Evolutionary conservation across 2,797 vertebrate species (phyloP).

Genomic region (Poeciliopsis turneri): DNA sequence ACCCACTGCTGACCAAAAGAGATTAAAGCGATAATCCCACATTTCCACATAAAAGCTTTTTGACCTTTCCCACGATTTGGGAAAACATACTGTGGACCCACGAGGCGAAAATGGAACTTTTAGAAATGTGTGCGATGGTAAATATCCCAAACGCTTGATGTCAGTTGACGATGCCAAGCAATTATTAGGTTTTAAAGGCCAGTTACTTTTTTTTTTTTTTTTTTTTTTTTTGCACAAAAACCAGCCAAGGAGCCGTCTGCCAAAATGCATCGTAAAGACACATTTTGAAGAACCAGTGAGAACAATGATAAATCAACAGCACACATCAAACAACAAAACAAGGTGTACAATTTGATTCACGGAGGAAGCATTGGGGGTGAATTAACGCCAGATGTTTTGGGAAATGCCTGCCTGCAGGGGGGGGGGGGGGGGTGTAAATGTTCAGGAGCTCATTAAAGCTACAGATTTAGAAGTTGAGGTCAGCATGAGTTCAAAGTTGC

Average conservation of each 20-base stretch:
- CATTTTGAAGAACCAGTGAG: background rate
- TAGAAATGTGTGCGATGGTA: background rate
- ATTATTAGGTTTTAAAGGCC: background rate
- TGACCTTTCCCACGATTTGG: background rate
- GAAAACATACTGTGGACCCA: background rate
- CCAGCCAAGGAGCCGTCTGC: background rate
- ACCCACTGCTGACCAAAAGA: background rate
- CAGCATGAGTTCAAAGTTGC: constrained; percentile 26
- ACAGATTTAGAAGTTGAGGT: constrained; percentile 26
- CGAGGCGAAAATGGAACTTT: background rate
- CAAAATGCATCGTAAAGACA: background rate
- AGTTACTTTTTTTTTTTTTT: background rate
- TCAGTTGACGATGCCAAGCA: background rate
- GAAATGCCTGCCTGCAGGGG: constrained; percentile 46
- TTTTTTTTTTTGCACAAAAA: too few species aligned
- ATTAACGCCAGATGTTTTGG: constrained; percentile 51
- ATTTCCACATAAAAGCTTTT: background rate
- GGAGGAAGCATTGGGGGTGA: constrained; percentile 11
- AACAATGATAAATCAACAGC: background rate
- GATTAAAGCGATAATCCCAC: background rate
- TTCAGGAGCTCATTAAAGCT: constrained; percentile 41
- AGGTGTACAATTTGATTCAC: constrained; percentile 4
- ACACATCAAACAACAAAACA: constrained; percentile 13
- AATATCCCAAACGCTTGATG: background rate
- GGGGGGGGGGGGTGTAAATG: constrained; percentile 15